These are phyloP conservation scores for Dexiosoma caninum DNA, from an alignment of 2,888 invertebrate species.

Conservation along the genomic window DNA sequence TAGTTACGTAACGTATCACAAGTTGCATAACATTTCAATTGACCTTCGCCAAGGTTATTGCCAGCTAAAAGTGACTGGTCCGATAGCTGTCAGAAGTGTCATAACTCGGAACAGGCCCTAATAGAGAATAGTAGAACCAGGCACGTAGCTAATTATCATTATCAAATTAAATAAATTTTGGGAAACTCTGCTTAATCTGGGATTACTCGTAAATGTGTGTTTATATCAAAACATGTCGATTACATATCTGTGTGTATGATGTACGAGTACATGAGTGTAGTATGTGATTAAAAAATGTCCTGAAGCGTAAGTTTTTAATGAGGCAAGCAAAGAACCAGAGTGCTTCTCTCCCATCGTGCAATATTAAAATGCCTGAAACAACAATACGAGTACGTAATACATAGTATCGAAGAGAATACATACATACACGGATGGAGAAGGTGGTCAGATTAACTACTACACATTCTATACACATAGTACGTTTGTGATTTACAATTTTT, in stretches of 20 bases:
- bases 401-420: too few relatives aligned
- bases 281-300: constrained; percentile 3
- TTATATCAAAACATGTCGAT: not conserved
- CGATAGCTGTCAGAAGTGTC: too few relatives aligned
- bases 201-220: not conserved
- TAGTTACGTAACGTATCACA: too few relatives aligned
- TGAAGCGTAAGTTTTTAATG: constrained; percentile 57
- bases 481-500: constrained; percentile 15
- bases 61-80: too few relatives aligned
- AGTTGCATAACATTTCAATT: too few relatives aligned
- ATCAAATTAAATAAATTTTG: too few relatives aligned
- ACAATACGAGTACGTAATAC: too few relatives aligned
- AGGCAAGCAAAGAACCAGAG: constrained; percentile 45
- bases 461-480: not conserved
- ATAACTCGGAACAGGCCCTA: too few relatives aligned
- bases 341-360: constrained; percentile 17
- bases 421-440: not conserved
- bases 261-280: not conserved
- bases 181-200: not conserved
- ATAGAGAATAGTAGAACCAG: too few relatives aligned
- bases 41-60: too few relatives aligned
- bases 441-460: not conserved
- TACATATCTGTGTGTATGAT: not conserved
- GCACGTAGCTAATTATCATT: too few relatives aligned
- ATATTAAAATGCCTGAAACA: not conserved